Percentiles rank a stretch among this genome's conserved stretches.
phyloP scores from a whole-genome alignment of 2,888 invertebrate species.

The Parasteatoda lunata region DNA sequence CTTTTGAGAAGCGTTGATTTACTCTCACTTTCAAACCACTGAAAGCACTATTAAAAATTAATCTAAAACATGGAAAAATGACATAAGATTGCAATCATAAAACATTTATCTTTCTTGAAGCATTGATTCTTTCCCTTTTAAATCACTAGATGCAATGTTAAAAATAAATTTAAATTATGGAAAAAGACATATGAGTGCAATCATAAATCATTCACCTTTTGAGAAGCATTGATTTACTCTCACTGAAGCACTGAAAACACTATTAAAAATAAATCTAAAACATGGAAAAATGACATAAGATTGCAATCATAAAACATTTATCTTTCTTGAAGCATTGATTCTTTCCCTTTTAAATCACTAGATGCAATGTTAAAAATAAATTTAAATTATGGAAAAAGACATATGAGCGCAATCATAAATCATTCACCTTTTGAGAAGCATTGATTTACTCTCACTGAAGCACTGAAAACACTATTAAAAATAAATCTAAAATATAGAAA shows the following conservation, averaged over 20 bases:
- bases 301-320: too few relatives aligned
- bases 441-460: background rate
- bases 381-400: too few relatives aligned
- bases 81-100: conserved; percentile 37
- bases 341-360: too few relatives aligned
- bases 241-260: background rate
- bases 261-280: background rate
- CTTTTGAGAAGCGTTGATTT: background rate
- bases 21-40: background rate
- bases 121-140: too few relatives aligned
- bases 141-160: too few relatives aligned
- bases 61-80: background rate
- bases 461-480: background rate
- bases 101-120: too few relatives aligned
- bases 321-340: too few relatives aligned
- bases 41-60: background rate
- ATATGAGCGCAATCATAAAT: background rate
- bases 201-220: background rate
- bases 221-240: conserved; percentile 35
- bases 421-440: background rate
- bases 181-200: background rate
- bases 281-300: background rate
- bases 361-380: too few relatives aligned
- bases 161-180: too few relatives aligned
- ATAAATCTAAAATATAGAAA: background rate